These are phyloP conservation scores for Limnodromus scolopaceus DNA, from an alignment of 2,797 vertebrate species.

Conservation along the genomic window DNA sequence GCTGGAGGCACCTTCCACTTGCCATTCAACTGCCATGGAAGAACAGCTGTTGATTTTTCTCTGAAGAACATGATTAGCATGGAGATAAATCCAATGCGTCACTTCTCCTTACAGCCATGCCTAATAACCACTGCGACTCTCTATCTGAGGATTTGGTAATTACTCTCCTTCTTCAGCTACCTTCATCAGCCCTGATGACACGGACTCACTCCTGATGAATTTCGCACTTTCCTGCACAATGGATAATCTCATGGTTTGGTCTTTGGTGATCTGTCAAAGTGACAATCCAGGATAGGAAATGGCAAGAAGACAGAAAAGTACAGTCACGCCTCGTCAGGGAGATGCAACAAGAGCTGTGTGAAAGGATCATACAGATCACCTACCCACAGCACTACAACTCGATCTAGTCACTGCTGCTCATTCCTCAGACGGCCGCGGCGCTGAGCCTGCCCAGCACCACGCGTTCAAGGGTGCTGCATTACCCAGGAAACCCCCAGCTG, in stretches of 20 bases:
- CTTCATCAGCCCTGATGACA: slow-evolving; percentile 63
- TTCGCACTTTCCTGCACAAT: slow-evolving; percentile 4
- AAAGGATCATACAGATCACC: slow-evolving; percentile 1
- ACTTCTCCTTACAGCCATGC: slow-evolving; percentile 58
- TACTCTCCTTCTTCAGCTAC: slow-evolving; percentile 50
- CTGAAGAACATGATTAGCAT: slow-evolving; percentile 72
- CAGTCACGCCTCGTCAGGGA: slow-evolving; percentile 23
- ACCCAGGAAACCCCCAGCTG: background rate
- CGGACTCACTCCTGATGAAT: slow-evolving; percentile 36
- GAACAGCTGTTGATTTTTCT: slow-evolving; percentile 71
- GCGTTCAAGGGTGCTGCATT: background rate
- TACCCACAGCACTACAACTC: background rate
- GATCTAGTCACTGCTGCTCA: background rate
- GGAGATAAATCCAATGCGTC: slow-evolving; percentile 60
- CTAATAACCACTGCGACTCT: slow-evolving; percentile 48
- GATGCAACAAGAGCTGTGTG: slow-evolving; percentile 34
- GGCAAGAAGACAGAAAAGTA: slow-evolving; percentile 53
- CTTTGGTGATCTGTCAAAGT: slow-evolving; percentile 60
- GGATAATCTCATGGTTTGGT: slow-evolving; percentile 49
- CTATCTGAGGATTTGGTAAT: slow-evolving; percentile 39
- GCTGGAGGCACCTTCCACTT: slow-evolving; percentile 67
- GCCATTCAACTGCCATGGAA: slow-evolving; percentile 69
- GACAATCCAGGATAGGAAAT: slow-evolving; percentile 41
- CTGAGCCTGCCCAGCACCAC: background rate
- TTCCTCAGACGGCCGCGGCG: background rate